Evolutionary conservation across 2,888 invertebrate species (phyloP), one percentile per base, ranked within the genome.

Genomic region (Epinotia ramella): DNA sequence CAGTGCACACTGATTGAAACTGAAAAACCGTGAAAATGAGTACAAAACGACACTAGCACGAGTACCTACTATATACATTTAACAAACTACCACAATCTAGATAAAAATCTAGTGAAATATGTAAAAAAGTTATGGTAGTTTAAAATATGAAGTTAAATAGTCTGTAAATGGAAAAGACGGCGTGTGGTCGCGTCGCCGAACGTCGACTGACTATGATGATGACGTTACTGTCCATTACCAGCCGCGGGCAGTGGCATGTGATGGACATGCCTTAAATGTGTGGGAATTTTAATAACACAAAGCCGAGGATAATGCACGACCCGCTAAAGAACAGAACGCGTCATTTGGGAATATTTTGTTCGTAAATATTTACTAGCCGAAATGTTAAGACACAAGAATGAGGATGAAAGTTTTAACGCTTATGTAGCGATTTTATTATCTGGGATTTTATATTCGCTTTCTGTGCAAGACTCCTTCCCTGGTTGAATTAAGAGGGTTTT

Each of bases 161-260:
- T 73, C 53, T 60, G 33, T 71, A 75, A 66, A 20, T 40, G 13
- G 44, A 18, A 49, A 69, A 74, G 72, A 73, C 77, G 79, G 59
- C 74, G 64, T 65, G 76, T 71, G 66, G 73, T 67, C 71, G 82
- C 82, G 82, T 78, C 79, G 81, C 79, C 80, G 80, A 80, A 76
- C 82, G 81, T 79, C 82, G 86, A 91, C 91, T 91, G 88, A 83
- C 85, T 78, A 80, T 83, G 78, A 80, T 80, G 81, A 82, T 84
- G 84, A 86, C 82, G 80, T 80, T 78, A 76, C 77, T 78, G 78
- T 73, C 79, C 79, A 76, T 73, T 78, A 78, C 79, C 85, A 85
- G 84, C 87, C 85, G 80, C 87, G 86, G 84, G 24, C 66, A 84
- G 81, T 81, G 81, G 80, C 82, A 82, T 86, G 83, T 79, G 84